phyloP scores from a whole-genome alignment of 2,113 vertebrate genomes.

The Cygnus atratus region DNA sequence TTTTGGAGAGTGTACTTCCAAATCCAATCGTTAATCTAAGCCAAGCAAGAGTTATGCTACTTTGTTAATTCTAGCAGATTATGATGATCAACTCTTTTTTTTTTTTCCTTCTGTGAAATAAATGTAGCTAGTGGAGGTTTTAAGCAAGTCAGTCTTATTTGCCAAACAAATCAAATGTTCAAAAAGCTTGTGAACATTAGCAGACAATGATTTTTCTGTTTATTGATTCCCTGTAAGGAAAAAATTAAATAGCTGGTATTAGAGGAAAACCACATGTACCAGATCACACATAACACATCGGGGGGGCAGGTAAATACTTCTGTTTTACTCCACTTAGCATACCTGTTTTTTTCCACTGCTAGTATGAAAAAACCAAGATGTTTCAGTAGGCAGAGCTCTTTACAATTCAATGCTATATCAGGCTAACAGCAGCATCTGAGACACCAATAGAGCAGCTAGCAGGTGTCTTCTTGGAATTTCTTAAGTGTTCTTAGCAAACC shows the following conservation, averaged over 20 bases:
- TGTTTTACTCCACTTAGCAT: neutral
- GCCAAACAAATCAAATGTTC: neutral
- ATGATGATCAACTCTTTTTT: neutral
- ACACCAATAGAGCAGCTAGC: slow-evolving; percentile 52
- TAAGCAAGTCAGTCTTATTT: neutral
- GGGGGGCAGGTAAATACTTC: neutral
- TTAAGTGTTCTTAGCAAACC: slow-evolving; percentile 57
- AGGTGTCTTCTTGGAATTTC: slow-evolving; percentile 56
- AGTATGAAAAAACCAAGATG: neutral
- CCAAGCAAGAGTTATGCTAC: neutral
- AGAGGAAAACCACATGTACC: neutral
- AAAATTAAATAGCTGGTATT: neutral
- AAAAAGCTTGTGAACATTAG: neutral
- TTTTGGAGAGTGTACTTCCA: neutral
- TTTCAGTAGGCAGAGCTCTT: neutral
- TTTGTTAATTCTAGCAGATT: slow-evolving; percentile 36
- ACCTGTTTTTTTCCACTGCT: neutral
- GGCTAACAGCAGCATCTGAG: neutral
- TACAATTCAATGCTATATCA: neutral
- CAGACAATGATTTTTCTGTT: neutral
- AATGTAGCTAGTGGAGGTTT: neutral
- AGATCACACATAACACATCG: rapidly evolving
- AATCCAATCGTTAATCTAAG: neutral
- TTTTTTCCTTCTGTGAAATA: neutral
- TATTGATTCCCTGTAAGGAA: neutral